phyloP scores from a whole-genome alignment of 2,888 invertebrate species.

The Eupithecia insigniata region DNA sequence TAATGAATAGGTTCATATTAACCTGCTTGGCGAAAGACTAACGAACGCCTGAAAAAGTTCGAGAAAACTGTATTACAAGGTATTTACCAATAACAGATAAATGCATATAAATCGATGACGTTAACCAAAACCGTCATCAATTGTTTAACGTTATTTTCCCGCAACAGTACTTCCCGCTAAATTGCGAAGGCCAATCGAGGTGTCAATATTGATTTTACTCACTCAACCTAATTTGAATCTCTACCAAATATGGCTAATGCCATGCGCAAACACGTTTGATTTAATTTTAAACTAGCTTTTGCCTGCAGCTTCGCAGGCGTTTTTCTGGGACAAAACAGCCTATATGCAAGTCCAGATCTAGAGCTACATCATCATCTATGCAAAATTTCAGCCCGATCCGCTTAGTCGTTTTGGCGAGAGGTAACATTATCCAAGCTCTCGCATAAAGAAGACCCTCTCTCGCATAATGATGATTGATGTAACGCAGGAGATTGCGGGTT shows the following conservation, averaged over 20 bases:
- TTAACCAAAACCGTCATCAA: neutral
- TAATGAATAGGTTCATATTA: no score
- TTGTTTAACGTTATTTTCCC: conserved; percentile 1
- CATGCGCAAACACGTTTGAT: conserved; percentile 19
- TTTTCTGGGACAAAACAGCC: neutral
- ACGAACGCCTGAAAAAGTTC: no score
- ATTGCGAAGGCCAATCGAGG: conserved; percentile 44
- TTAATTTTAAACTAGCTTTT: neutral
- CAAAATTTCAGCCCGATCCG: neutral
- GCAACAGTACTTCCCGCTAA: conserved; percentile 25
- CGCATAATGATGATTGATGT: no score
- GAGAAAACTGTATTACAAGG: no score
- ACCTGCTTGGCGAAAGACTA: no score
- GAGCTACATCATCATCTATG: no score
- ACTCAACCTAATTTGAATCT: conserved; percentile 41
- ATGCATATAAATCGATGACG: neutral
- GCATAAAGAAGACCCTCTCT: no score
- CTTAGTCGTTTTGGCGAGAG: neutral
- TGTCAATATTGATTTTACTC: conserved; percentile 46
- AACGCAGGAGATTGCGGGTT: no score
- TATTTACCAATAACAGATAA: no score
- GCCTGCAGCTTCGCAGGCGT: neutral
- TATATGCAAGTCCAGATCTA: neutral
- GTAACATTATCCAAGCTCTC: neutral
- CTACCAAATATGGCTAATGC: conserved; percentile 37